Percentiles rank a stretch among this genome's conserved stretches.
Conservation (phyloP, 2,113 vertebrate genomes). For the Trinectes maculatus region DNA sequence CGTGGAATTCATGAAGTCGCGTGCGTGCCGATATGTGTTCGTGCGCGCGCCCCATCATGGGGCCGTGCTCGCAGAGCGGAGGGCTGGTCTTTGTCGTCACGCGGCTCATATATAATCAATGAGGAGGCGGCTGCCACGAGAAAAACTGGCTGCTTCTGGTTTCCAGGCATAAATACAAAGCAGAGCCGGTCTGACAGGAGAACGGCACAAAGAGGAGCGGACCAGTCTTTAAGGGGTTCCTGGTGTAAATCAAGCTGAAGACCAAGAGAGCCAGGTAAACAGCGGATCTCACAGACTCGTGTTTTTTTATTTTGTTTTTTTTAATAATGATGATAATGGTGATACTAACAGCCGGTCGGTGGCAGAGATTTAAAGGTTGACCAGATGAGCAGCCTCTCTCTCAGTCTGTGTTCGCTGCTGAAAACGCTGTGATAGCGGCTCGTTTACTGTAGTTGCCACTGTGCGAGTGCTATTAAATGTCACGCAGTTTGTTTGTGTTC, state of each 20-base stretch:
- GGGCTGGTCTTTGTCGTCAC: slow-evolving; percentile 56
- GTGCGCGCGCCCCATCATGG: too few species aligned
- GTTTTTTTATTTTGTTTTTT: too few species aligned
- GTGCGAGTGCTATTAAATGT: not conserved
- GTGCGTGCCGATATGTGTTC: too few species aligned
- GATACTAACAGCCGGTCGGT: not conserved
- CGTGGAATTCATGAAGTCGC: too few species aligned
- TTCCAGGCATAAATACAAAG: slow-evolving; percentile 83
- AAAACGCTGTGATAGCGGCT: not conserved
- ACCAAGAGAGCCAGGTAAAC: slow-evolving; percentile 81
- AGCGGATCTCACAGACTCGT: not conserved
- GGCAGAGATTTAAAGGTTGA: slow-evolving; percentile 10
- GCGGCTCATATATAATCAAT: slow-evolving; percentile 75
- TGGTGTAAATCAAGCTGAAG: slow-evolving; percentile 68
- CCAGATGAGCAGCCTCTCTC: too few species aligned
- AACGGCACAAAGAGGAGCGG: slow-evolving; percentile 73
- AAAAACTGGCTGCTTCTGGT: slow-evolving; percentile 87
- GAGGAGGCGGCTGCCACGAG: slow-evolving; percentile 70
- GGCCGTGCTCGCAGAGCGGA: too few species aligned
- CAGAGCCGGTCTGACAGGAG: slow-evolving; percentile 69
- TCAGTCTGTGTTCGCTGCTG: too few species aligned
- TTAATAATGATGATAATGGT: too few species aligned
- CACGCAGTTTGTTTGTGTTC: slow-evolving; percentile 21
- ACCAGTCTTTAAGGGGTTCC: slow-evolving; percentile 37
- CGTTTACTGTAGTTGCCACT: not conserved